Evolutionary conservation across 92 coral and sea anemone genomes (phyloP).

Genomic region (Metridium senile): DNA sequence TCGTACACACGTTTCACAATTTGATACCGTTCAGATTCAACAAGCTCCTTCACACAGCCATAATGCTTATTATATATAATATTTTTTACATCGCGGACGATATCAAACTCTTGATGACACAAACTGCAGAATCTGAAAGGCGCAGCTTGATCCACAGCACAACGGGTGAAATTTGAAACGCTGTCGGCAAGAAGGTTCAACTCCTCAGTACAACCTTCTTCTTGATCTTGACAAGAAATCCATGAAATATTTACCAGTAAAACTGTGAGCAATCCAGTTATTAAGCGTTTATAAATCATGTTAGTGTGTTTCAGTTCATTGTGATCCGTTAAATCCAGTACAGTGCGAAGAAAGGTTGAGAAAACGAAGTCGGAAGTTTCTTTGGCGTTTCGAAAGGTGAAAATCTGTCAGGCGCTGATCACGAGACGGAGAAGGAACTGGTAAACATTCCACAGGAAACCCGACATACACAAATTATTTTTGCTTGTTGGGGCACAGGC

Average conservation of each 20-base stretch:
- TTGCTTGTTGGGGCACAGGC: neutral
- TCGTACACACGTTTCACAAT: slow-evolving; percentile 47
- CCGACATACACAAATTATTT: neutral
- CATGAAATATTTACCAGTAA: neutral
- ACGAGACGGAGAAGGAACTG: slow-evolving; percentile 31
- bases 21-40: slow-evolving; percentile 56
- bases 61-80: slow-evolving; percentile 6
- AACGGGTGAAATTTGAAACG: slow-evolving; percentile 56
- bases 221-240: neutral
- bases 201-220: slow-evolving; percentile 5
- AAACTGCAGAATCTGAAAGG: slow-evolving; percentile 67
- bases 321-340: neutral
- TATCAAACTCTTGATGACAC: slow-evolving; percentile 33
- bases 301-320: slow-evolving; percentile 9
- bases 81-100: slow-evolving; percentile 7
- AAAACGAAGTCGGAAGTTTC: neutral
- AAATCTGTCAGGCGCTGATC: slow-evolving; percentile 29
- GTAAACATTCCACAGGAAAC: slow-evolving; percentile 23
- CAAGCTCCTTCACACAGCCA: slow-evolving; percentile 25
- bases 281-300: neutral
- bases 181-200: slow-evolving; percentile 42
- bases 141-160: slow-evolving; percentile 59
- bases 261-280: slow-evolving; percentile 1
- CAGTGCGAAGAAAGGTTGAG: too few relatives aligned
- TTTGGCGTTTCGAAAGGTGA: neutral